Conservation (phyloP, 1,140 invertebrate species). For the Nixonia krombeini region DNA sequence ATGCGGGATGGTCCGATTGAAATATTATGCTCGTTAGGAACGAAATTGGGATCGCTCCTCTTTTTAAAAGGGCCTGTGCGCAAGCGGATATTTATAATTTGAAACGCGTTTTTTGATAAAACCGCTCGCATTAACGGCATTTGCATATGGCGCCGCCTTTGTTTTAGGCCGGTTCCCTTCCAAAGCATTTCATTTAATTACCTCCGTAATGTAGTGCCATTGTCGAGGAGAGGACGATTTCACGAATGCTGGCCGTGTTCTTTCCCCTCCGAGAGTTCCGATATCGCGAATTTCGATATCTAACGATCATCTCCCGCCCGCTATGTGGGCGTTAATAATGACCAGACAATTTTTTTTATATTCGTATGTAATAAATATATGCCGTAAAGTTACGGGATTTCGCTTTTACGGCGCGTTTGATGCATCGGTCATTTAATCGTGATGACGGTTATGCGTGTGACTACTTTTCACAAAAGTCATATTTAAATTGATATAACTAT, state of each 20-base stretch:
- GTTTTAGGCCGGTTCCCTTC: constrained; percentile 53
- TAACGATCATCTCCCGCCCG: constrained; percentile 30
- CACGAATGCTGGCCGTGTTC: constrained; percentile 38
- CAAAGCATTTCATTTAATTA: constrained; percentile 57
- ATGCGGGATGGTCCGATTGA: constrained; percentile 56
- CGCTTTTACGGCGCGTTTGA: constrained; percentile 35
- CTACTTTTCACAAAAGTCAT: too few species aligned
- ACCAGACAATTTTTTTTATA: constrained; percentile 13
- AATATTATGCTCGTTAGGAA: constrained; percentile 66
- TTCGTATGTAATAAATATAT: not conserved
- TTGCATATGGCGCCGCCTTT: constrained; percentile 59
- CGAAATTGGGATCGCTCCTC: constrained; percentile 58
- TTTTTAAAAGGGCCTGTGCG: constrained; percentile 31
- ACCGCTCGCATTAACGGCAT: constrained; percentile 40
- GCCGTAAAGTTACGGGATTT: constrained; percentile 6
- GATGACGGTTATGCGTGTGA: too few species aligned
- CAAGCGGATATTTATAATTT: constrained; percentile 59
- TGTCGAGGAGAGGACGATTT: constrained; percentile 52
- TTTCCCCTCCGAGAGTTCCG: constrained; percentile 15
- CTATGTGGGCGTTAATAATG: constrained; percentile 37
- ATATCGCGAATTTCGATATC: constrained; percentile 34
- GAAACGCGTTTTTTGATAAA: constrained; percentile 60
- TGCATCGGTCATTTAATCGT: constrained; percentile 28
- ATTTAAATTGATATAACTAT: too few species aligned
- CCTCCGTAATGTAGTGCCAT: constrained; percentile 56